These are phyloP conservation scores for Diachrysia chrysitis DNA, from an alignment of 2,888 invertebrate species.

Conservation along the genomic window DNA sequence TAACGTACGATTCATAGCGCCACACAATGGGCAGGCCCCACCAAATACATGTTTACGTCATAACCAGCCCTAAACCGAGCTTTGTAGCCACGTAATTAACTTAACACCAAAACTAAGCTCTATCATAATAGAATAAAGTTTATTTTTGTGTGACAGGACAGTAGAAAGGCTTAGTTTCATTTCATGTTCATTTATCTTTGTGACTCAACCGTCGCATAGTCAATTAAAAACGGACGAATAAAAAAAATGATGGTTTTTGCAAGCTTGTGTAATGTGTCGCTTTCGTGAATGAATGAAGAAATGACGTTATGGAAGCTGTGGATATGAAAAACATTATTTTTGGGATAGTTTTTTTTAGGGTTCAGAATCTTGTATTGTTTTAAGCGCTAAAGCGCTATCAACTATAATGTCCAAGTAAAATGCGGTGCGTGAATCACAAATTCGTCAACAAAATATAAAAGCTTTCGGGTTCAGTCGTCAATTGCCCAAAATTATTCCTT, in stretches of 20 bases:
- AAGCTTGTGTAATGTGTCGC: slow-evolving; percentile 40
- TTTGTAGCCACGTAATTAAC: slow-evolving; percentile 54
- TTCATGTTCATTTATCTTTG: slow-evolving; percentile 64
- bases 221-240: slow-evolving; percentile 61
- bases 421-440: too few relatives aligned
- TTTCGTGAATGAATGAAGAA: slow-evolving; percentile 38
- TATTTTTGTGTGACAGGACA: slow-evolving; percentile 39
- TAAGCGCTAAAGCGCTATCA: too few relatives aligned
- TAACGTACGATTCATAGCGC: slow-evolving; percentile 52
- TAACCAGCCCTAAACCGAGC: slow-evolving; percentile 58
- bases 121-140: slow-evolving; percentile 49
- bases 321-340: slow-evolving; percentile 12
- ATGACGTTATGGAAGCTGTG: slow-evolving; percentile 35
- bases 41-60: slow-evolving; percentile 73
- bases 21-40: slow-evolving; percentile 62
- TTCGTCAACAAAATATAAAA: too few relatives aligned
- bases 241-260: slow-evolving; percentile 49
- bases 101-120: slow-evolving; percentile 48
- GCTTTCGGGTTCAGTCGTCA: background rate
- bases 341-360: background rate
- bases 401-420: too few relatives aligned
- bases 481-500: background rate
- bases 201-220: slow-evolving; percentile 60
- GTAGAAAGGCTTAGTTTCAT: slow-evolving; percentile 59
- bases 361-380: too few relatives aligned